Evolutionary conservation across 2,113 vertebrate genomes (phyloP), one percentile per base, ranked within the genome.

Genomic region (Scomber scombrus): DNA sequence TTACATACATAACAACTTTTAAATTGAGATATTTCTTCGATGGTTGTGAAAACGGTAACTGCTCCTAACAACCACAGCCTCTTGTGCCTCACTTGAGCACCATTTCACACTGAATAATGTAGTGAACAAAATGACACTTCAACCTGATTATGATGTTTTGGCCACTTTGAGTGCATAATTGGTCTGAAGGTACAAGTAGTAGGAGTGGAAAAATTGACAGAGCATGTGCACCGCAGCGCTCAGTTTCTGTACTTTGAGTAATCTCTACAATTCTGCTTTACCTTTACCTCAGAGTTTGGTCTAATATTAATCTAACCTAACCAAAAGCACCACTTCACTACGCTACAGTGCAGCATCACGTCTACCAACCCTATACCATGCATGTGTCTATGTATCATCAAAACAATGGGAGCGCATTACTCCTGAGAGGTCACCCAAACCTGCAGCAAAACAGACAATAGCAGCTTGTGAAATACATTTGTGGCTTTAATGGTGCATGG

Each of bases 401-500:
- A 19, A 78, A 77, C 75, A 80, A 55, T 4, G 46, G 31, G 21
- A 81, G 62, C 2, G 19, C 4, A 16, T 15, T 47, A 71, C 67
- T 62, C 19, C 50, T 26, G 26, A 49, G 65, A 78, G 56, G 46
- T 15, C 1, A 0, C 21, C 2, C 1, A 2, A 51, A 74, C 52
- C 64, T 49, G 51, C 60, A 71, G 74, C 72, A 43, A 34, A 63
- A 34, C 11, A 71, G 29, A 75, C 52, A 70, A 14, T 13, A 57
- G 67, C 78, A 45, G 49, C 65, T 19, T 60, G n/a, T 29, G 26
- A 51, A 26, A 75, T 7, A 4, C n/a, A 52, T 26, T 43, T 19
- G 19, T 52, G 34, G 49, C 11, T 54, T 52, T 64, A 71, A 55
- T 55, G 18, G 46, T 34, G 34, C 58, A 73, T 18, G 8, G 49